Evolutionary conservation across 1,140 invertebrate species (phyloP).

Genomic region (Megathymus violae): DNA sequence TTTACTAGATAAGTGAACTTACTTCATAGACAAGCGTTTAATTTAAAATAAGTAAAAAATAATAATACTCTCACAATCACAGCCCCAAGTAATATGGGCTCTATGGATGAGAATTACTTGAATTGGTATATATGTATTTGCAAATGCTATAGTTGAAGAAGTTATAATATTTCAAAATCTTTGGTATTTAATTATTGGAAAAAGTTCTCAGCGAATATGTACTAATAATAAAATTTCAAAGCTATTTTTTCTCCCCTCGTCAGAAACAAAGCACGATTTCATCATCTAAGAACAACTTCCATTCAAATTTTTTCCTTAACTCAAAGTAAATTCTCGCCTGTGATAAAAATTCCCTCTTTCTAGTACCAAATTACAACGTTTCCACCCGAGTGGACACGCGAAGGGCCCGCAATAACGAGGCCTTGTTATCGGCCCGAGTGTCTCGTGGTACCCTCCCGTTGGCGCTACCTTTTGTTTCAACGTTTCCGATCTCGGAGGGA

Average conservation of each 20-base stretch:
- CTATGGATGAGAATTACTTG: too few species aligned
- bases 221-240: not conserved
- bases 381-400: conserved; percentile 37
- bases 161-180: too few species aligned
- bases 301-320: conserved; percentile 1
- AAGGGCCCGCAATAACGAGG: conserved; percentile 42
- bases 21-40: too few species aligned
- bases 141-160: too few species aligned
- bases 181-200: too few species aligned
- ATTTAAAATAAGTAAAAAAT: too few species aligned
- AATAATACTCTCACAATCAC: too few species aligned
- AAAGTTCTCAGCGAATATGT: too few species aligned
- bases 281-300: conserved; percentile 4
- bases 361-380: conserved; percentile 47
- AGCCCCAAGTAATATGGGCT: too few species aligned
- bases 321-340: conserved; percentile 9
- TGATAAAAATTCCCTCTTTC: conserved; percentile 40
- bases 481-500: not conserved
- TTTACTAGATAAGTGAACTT: too few species aligned
- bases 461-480: conserved; percentile 17
- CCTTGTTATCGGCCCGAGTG: conserved; percentile 41
- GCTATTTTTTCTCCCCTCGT: not conserved
- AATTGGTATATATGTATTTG: too few species aligned
- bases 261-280: conserved; percentile 10
- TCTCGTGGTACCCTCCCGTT: not conserved